phyloP scores from a whole-genome alignment of 2,113 vertebrate genomes.

The Podarcis muralis region DNA sequence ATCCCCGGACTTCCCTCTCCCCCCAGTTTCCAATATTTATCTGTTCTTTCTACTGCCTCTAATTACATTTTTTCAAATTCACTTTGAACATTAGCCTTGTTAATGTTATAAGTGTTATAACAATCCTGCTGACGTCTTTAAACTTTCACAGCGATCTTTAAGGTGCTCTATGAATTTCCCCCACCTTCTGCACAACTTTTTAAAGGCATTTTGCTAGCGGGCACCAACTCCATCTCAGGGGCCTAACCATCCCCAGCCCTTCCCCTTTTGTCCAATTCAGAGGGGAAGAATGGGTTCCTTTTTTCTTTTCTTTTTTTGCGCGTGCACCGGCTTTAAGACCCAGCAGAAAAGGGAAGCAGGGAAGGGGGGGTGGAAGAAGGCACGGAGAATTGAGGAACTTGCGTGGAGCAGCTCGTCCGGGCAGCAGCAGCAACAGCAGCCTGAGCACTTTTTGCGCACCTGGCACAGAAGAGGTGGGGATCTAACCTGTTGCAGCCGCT shows the following conservation, averaged over 20 bases:
- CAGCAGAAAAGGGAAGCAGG: neutral
- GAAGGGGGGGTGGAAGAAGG: neutral
- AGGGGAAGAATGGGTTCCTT: no score
- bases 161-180: no score
- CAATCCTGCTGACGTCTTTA: no score
- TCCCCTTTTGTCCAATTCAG: no score
- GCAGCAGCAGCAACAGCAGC: neutral
- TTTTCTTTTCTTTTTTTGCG: no score
- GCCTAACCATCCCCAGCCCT: neutral
- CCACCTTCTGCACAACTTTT: neutral
- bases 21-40: no score
- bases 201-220: neutral
- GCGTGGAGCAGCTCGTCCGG: neutral
- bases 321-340: neutral
- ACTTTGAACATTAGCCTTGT: no score
- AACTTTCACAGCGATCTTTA: no score
- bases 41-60: no score
- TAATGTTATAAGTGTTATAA: no score
- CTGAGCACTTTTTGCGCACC: neutral
- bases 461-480: neutral
- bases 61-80: no score
- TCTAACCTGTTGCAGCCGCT: fast-evolving
- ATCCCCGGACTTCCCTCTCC: no score
- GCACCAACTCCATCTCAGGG: neutral
- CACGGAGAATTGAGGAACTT: conserved; percentile 9